Evolutionary conservation across 2,113 vertebrate species (phyloP).

Genomic region (Seriola rivoliana): DNA sequence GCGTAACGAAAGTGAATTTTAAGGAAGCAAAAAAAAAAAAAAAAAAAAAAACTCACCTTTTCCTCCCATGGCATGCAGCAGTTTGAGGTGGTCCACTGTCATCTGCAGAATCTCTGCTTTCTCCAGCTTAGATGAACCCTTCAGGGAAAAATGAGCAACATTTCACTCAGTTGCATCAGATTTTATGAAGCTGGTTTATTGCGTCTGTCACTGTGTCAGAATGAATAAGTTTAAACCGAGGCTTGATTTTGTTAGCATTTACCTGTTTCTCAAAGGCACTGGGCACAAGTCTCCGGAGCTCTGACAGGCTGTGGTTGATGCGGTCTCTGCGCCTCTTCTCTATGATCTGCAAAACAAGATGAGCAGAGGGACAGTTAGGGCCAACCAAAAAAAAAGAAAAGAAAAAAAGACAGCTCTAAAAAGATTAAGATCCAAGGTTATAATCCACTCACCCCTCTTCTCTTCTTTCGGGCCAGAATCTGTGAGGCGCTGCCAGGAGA

Average conservation of each 20-base stretch:
- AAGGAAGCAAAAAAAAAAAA: too few species aligned
- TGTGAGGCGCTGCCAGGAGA: conserved; percentile 92
- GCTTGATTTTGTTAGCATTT: background rate
- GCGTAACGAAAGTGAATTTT: background rate
- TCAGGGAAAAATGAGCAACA: conserved; percentile 5
- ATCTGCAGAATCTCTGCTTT: conserved; percentile 97
- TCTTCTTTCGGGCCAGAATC: conserved; percentile 94
- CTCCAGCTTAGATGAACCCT: conserved; percentile 96
- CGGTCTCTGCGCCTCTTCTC: conserved; percentile 95
- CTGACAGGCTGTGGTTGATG: conserved; percentile 96
- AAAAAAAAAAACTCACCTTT: conserved; percentile 85
- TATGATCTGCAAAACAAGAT: conserved; percentile 86
- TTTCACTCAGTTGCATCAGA: background rate
- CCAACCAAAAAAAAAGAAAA: background rate
- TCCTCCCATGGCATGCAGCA: conserved; percentile 92
- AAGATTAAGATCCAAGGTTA: conserved; percentile 17
- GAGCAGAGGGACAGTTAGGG: conserved; percentile 17
- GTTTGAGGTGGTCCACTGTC: conserved; percentile 96
- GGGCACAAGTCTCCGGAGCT: conserved; percentile 93
- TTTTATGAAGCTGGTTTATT: background rate
- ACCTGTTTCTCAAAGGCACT: conserved; percentile 96
- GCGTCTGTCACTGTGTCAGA: background rate
- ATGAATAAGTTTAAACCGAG: background rate
- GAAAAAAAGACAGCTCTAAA: background rate
- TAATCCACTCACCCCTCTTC: conserved; percentile 91